phyloP scores from a whole-genome alignment of 30 jellyfish, hydroid and myxozoan genomes.

The Aurelia coerulea region DNA sequence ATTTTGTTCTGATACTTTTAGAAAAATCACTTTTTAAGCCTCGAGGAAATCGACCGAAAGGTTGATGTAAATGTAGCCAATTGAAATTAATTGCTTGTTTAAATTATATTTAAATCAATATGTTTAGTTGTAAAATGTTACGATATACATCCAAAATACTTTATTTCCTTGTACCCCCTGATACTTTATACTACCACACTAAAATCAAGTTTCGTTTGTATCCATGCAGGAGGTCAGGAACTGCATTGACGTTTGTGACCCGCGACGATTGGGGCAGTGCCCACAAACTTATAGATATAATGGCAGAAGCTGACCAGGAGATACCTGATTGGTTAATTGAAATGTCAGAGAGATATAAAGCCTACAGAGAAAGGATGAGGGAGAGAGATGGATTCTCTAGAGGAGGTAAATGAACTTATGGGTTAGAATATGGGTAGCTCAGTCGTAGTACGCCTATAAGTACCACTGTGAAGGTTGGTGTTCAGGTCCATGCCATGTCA shows the following conservation, averaged over 20 bases:
- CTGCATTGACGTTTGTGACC: slow-evolving; percentile 93
- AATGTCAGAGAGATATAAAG: slow-evolving; percentile 88
- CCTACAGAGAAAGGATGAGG: slow-evolving; percentile 67
- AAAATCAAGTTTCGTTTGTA: background rate
- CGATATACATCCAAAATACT: background rate
- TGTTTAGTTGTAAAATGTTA: background rate
- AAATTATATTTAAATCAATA: too few species aligned
- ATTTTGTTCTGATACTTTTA: too few species aligned
- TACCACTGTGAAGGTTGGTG: background rate
- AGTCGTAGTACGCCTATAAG: background rate
- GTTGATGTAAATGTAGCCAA: background rate
- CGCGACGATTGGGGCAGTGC: slow-evolving; percentile 98
- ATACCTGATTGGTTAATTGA: slow-evolving; percentile 91
- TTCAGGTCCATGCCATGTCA: too few species aligned
- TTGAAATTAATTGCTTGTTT: too few species aligned
- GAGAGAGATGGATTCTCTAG: slow-evolving; percentile 16
- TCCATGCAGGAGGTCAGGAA: slow-evolving; percentile 83
- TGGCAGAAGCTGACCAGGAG: slow-evolving; percentile 96
- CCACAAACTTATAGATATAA: slow-evolving; percentile 78
- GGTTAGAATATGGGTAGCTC: background rate
- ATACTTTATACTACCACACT: too few species aligned
- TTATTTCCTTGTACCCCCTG: too few species aligned
- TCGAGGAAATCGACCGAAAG: background rate
- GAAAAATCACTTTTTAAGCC: too few species aligned
- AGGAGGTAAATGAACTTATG: background rate